Base-by-base conservation (phyloP, 2,888 invertebrate species). In the Caprella mutica region DNA sequence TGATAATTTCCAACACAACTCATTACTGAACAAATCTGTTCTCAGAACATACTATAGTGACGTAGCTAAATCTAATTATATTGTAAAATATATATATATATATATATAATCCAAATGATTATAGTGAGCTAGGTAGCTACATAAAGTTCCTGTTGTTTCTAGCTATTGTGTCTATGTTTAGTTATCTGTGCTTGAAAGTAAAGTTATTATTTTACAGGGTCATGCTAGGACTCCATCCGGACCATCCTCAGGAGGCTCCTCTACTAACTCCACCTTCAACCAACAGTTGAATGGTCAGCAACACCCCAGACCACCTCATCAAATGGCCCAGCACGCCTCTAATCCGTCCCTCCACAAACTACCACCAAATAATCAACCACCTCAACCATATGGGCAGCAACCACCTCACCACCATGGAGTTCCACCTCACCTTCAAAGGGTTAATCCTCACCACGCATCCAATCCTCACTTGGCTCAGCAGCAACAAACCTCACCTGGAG, bases 181-280 rank as follows among this genome's bases (percentile, higher is more conserved):
- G n/a, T n/a, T n/a, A n/a, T n/a, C n/a, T n/a, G n/a, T n/a, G n/a
- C n/a, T n/a, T n/a, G n/a, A n/a, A n/a, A n/a, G n/a, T n/a, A n/a
- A n/a, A 26, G 26, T 27, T 40, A 27, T 39, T 23, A 21, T n/a
- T 24, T 29, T 23, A 23, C 52, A 39, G 55, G 42, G n/a, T 30
- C 54, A 14, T 30, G 5, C 59, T 17, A 48, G 59, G 17, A 60
- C 59, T 4, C 64, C 58, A 1, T 61, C 64, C 3, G 64, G 61
- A 3, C 64, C 63, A 14, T 59, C 64, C 24, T 57, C 55, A 30
- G 55, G 61, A 43, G 56, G 65, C 27, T 54, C 66, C 27, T 46
- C 46, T 19, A 46, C 26, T 19, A 29, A 26, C 9, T 46, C 46
- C 5, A 29, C 21, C 5, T 29, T 1, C 26, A 12, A 46, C 5